Conservation (phyloP, 2,888 invertebrate species). For the Kryphioiulus occultus region DNA sequence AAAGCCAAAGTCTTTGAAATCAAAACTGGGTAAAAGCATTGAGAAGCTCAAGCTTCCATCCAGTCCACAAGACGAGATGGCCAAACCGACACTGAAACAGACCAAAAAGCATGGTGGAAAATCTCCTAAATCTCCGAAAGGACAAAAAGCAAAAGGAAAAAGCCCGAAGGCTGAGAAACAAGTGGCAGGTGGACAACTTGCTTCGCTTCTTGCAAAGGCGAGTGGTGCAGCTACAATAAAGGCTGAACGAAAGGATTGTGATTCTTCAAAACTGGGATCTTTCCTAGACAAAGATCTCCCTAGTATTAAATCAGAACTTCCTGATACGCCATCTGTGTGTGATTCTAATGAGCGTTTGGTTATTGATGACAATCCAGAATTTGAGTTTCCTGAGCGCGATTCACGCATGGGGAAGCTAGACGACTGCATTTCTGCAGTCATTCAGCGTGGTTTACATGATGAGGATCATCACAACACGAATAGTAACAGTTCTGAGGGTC, state of each 20-base stretch:
- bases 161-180: slow-evolving; percentile 36
- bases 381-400: slow-evolving; percentile 50
- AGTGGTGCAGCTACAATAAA: slow-evolving; percentile 39
- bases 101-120: slow-evolving; percentile 42
- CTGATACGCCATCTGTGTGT: slow-evolving; percentile 44
- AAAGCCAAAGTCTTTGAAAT: slow-evolving; percentile 42
- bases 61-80: not conserved
- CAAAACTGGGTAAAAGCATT: slow-evolving; percentile 41
- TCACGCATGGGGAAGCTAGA: slow-evolving; percentile 52
- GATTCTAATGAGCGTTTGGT: slow-evolving; percentile 52
- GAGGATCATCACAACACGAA: not conserved
- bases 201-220: slow-evolving; percentile 45
- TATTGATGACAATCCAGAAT: slow-evolving; percentile 51
- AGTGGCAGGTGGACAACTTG: slow-evolving; percentile 41
- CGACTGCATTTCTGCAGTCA: slow-evolving; percentile 57
- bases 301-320: slow-evolving; percentile 32
- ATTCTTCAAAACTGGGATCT: not conserved
- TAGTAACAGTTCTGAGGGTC: slow-evolving; percentile 35
- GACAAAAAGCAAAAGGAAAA: slow-evolving; percentile 8
- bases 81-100: not conserved
- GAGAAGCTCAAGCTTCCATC: slow-evolving; percentile 8
- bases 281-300: slow-evolving; percentile 24
- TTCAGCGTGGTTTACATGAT: slow-evolving; percentile 54
- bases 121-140: slow-evolving; percentile 47
- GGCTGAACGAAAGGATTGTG: not conserved